phyloP scores from a whole-genome alignment of 2,888 invertebrate species.

The Peribatodes rhomboidaria region DNA sequence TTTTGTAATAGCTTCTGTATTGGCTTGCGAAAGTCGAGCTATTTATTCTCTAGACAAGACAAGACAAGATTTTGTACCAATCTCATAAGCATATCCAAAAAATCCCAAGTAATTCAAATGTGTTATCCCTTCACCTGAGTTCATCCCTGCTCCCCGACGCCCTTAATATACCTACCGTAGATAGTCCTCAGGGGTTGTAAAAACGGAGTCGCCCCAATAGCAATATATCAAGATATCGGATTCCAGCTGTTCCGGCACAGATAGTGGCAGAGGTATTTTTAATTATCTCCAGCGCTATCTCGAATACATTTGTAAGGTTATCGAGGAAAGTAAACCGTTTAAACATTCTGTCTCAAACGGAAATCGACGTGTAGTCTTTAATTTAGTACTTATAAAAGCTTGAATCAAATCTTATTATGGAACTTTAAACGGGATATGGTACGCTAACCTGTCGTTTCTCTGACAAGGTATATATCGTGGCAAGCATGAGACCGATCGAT shows the following conservation, averaged over 20 bases:
- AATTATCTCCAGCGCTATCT: slow-evolving; percentile 54
- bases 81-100: neutral
- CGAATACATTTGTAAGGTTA: slow-evolving; percentile 44
- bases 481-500: too few species aligned
- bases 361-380: neutral
- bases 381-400: neutral
- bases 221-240: slow-evolving; percentile 79
- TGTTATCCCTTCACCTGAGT: slow-evolving; percentile 27
- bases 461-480: too few species aligned
- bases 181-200: slow-evolving; percentile 70
- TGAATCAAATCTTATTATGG: too few species aligned
- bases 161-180: slow-evolving; percentile 43
- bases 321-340: slow-evolving; percentile 42
- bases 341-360: slow-evolving; percentile 28
- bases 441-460: too few species aligned
- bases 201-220: slow-evolving; percentile 68
- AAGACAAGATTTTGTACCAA: neutral
- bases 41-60: too few species aligned
- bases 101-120: slow-evolving; percentile 1
- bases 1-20: neutral
- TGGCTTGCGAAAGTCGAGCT: neutral
- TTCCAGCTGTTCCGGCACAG: slow-evolving; percentile 63
- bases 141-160: slow-evolving; percentile 35
- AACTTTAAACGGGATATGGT: too few species aligned
- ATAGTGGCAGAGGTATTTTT: slow-evolving; percentile 64